phyloP scores from a whole-genome alignment of 2,797 vertebrate species.

The Tachyglossus aculeatus region DNA sequence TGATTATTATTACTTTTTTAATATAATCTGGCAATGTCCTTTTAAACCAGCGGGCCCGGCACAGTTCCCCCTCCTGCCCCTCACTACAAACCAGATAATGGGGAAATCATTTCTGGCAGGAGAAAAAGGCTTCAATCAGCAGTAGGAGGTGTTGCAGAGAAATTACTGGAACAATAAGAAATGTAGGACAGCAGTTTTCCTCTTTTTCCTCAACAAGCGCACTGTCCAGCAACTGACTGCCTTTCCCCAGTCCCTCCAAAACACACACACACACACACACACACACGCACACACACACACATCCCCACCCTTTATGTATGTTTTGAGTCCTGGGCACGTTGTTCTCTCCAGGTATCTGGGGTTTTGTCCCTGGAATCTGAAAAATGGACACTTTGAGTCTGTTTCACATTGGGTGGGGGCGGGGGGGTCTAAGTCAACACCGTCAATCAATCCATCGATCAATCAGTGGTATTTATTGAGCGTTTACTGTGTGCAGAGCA shows the following conservation, averaged over 20 bases:
- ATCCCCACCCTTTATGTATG: too few relatives aligned
- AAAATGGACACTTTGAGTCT: neutral
- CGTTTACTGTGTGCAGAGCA: too few relatives aligned
- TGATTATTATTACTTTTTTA: too few relatives aligned
- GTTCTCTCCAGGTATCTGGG: slow-evolving; percentile 15
- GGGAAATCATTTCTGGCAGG: slow-evolving; percentile 19
- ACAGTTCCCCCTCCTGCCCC: too few relatives aligned
- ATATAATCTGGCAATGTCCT: too few relatives aligned
- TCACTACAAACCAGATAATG: neutral
- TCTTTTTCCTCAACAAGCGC: neutral
- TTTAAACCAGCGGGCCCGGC: too few relatives aligned
- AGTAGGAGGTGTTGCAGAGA: neutral
- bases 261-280: slow-evolving; percentile 54
- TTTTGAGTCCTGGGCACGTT: slow-evolving; percentile 46
- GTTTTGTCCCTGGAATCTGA: slow-evolving; percentile 19
- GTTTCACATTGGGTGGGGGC: neutral
- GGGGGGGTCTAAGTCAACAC: neutral
- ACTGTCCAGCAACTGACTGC: slow-evolving; percentile 30
- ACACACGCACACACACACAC: too few relatives aligned
- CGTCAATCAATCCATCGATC: too few relatives aligned
- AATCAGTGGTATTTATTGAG: too few relatives aligned
- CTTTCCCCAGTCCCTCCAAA: slow-evolving; percentile 20
- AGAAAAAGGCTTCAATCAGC: neutral
- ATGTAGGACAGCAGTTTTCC: slow-evolving; percentile 32
- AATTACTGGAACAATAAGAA: slow-evolving; percentile 31